These are phyloP conservation scores for Aricia agestis DNA, from an alignment of 1,140 invertebrate species.

Conservation along the genomic window DNA sequence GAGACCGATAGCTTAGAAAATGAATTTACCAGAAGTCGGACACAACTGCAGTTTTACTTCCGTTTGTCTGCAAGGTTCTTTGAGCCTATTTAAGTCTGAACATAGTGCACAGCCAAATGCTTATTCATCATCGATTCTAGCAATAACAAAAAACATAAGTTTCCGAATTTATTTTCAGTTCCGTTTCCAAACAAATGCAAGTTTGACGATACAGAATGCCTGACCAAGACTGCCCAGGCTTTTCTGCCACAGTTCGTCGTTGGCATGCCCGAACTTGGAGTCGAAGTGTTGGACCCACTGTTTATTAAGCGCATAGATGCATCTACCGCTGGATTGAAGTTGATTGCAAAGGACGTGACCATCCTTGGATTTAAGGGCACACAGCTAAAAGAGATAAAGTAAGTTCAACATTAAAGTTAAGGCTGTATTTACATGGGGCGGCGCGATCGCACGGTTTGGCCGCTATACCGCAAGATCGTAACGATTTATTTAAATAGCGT, in stretches of 20 bases:
- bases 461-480: too few species aligned
- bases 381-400: background rate
- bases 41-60: too few species aligned
- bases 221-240: background rate
- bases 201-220: background rate
- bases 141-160: too few species aligned
- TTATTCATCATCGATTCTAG: too few species aligned
- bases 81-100: too few species aligned
- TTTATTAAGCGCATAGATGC: background rate
- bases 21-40: too few species aligned
- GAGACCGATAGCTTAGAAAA: too few species aligned
- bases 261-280: background rate
- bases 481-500: too few species aligned
- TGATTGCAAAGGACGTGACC: background rate
- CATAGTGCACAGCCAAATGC: too few species aligned
- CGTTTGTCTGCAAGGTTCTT: too few species aligned
- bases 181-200: background rate
- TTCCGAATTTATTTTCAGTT: background rate
- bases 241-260: background rate
- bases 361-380: background rate
- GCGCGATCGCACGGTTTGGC: too few species aligned
- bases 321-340: background rate
- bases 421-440: too few species aligned
- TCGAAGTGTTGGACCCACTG: background rate
- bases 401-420: background rate